A percentile compares a stretch with the other conserved stretches of the same genome.
These are phyloP conservation scores for Vireo altiloquus DNA, from an alignment of 2,113 vertebrate species.

Conservation along the genomic window DNA sequence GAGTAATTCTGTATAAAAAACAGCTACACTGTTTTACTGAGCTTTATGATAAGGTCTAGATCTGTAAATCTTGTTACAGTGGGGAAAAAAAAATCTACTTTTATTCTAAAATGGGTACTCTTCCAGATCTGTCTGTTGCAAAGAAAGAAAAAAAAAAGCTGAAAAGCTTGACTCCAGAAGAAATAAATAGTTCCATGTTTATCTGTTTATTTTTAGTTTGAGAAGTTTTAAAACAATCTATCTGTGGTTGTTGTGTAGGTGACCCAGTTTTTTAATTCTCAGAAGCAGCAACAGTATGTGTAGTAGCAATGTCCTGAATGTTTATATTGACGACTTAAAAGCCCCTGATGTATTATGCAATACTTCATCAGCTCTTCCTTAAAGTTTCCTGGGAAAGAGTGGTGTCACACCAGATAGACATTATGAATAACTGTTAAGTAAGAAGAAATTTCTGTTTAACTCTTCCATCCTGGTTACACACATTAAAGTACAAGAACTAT, in stretches of 20 bases:
- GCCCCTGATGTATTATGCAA: background rate
- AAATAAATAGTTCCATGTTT: background rate
- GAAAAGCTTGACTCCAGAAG: background rate
- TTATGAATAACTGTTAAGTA: background rate
- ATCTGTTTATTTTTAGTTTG: background rate
- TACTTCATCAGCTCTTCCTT: background rate
- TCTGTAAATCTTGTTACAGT: background rate
- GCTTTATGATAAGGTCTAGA: background rate
- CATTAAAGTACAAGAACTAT: background rate
- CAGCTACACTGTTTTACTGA: background rate
- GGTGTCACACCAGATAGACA: too few relatives aligned
- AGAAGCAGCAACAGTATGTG: background rate
- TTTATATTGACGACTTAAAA: background rate
- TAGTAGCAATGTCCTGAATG: background rate
- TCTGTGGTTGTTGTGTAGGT: rapidly evolving
- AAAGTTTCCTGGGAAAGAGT: background rate
- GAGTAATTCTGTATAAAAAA: background rate
- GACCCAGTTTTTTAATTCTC: background rate
- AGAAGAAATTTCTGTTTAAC: background rate
- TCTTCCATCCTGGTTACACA: background rate
- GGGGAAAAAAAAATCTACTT: background rate
- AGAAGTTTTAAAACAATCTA: background rate
- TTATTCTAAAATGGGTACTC: background rate
- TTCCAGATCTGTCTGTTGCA: background rate
- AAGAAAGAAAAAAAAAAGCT: background rate